Evolutionary conservation across 1,140 invertebrate species (phyloP).

Genomic region (Bicyclus anynana): DNA sequence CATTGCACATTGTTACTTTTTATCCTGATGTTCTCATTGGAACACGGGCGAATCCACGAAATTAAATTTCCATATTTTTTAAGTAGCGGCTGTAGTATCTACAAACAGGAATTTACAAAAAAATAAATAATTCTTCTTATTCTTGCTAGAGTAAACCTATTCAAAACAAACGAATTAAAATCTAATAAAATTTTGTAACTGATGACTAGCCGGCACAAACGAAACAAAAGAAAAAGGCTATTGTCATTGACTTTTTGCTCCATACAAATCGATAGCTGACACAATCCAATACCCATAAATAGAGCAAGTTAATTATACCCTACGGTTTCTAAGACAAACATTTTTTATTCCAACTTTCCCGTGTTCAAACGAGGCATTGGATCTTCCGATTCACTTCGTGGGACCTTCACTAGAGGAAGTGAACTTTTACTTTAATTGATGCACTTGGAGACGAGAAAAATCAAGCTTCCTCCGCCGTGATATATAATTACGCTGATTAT

Average conservation of each 20-base stretch:
- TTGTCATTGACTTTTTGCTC: slow-evolving; percentile 3
- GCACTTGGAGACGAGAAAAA: slow-evolving; percentile 46
- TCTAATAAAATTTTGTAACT: neutral
- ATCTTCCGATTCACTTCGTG: slow-evolving; percentile 43
- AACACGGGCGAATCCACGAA: too few species aligned
- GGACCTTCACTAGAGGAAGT: slow-evolving; percentile 35
- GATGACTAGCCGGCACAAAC: neutral
- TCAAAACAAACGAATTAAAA: too few species aligned
- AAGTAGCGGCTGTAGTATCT: too few species aligned
- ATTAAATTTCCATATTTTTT: too few species aligned
- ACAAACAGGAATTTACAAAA: too few species aligned
- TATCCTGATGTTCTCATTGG: too few species aligned
- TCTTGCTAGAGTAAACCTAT: too few species aligned
- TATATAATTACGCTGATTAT: slow-evolving; percentile 21
- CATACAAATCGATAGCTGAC: neutral
- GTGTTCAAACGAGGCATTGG: slow-evolving; percentile 20
- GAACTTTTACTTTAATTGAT: slow-evolving; percentile 42
- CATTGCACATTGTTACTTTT: too few species aligned
- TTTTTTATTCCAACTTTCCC: slow-evolving; percentile 32
- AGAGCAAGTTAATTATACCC: slow-evolving; percentile 5
- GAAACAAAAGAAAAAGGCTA: neutral
- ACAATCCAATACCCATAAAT: slow-evolving; percentile 6
- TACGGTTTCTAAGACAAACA: slow-evolving; percentile 10
- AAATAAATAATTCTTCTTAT: too few species aligned
- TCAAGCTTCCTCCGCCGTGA: neutral